These are phyloP conservation scores for Pantherophis vulpinus DNA, from an alignment of 2,797 vertebrate genomes.

Conservation along the genomic window DNA sequence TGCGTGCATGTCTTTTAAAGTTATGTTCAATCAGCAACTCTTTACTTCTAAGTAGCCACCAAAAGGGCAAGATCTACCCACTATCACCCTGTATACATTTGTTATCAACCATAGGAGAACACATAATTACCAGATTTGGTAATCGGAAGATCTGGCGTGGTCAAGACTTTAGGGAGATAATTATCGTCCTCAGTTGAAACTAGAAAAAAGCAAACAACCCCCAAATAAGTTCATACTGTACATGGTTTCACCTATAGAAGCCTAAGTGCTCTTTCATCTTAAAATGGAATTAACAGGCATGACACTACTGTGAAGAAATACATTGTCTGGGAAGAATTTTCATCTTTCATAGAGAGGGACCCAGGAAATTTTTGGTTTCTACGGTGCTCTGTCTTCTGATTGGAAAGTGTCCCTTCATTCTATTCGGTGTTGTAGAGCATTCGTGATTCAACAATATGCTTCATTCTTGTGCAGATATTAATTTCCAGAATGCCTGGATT, in stretches of 20 bases:
- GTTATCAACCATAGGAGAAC: not conserved
- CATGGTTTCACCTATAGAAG: too few relatives aligned
- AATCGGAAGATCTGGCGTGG: slow-evolving; percentile 1
- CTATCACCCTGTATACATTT: not conserved
- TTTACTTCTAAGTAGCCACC: not conserved
- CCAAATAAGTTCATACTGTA: not conserved
- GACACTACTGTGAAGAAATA: not conserved
- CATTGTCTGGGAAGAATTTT: too few relatives aligned
- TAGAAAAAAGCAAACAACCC: not conserved
- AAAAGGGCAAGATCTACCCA: not conserved
- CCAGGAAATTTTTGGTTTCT: too few relatives aligned
- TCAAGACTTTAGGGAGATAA: not conserved
- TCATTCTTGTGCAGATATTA: too few relatives aligned
- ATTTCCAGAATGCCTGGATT: too few relatives aligned
- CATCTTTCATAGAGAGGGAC: too few relatives aligned
- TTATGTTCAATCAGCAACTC: not conserved
- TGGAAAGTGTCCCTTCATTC: too few relatives aligned
- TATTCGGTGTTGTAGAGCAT: too few relatives aligned
- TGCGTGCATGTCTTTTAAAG: not conserved
- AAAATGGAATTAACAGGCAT: not conserved
- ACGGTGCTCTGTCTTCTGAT: too few relatives aligned
- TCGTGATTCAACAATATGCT: too few relatives aligned
- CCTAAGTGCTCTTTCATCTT: not conserved
- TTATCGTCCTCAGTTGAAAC: not conserved
- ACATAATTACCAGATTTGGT: slow-evolving; percentile 20